phyloP scores from a whole-genome alignment of 2,113 vertebrate genomes.

The Hucho hucho region DNA sequence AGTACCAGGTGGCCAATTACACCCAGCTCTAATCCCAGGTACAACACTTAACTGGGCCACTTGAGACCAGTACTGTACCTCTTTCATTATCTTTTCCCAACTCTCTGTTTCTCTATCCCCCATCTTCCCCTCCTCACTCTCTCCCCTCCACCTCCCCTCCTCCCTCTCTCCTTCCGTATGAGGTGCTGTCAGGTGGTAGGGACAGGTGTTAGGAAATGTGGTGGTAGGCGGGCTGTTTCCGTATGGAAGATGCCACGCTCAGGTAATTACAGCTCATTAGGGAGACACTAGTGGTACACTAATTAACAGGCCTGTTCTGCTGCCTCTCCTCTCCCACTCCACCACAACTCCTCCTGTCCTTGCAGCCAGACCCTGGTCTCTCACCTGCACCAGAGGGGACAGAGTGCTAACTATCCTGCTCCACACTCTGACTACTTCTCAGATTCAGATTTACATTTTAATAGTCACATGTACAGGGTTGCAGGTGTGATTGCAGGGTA shows the following conservation, averaged over 20 bases:
- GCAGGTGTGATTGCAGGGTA: no score
- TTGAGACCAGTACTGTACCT: slow-evolving; percentile 37
- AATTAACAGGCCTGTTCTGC: slow-evolving; percentile 84
- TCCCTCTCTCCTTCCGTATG: background rate
- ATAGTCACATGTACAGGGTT: no score
- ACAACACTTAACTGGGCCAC: slow-evolving; percentile 64
- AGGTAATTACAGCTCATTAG: slow-evolving; percentile 88
- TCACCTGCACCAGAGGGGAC: slow-evolving; percentile 33
- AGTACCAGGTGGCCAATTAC: slow-evolving; percentile 66
- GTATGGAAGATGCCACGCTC: slow-evolving; percentile 71
- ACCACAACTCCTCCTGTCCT: slow-evolving; percentile 21
- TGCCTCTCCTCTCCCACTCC: slow-evolving; percentile 61
- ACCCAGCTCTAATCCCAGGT: slow-evolving; percentile 55
- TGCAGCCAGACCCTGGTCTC: slow-evolving; percentile 21
- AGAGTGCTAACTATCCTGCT: slow-evolving; percentile 30
- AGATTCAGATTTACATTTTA: no score
- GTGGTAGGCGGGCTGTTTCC: slow-evolving; percentile 48
- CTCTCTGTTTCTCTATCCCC: background rate
- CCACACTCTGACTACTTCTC: slow-evolving; percentile 11
- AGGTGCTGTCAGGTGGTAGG: slow-evolving; percentile 20
- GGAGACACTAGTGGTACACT: slow-evolving; percentile 77
- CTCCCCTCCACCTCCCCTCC: background rate
- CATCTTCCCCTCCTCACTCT: slow-evolving; percentile 2
- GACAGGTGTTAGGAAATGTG: slow-evolving; percentile 37
- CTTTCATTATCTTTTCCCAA: background rate